A percentile compares a stretch with the other conserved stretches of the same genome.
phyloP scores from a whole-genome alignment of 2,888 invertebrate genomes.

The Gortyna flavago region DNA sequence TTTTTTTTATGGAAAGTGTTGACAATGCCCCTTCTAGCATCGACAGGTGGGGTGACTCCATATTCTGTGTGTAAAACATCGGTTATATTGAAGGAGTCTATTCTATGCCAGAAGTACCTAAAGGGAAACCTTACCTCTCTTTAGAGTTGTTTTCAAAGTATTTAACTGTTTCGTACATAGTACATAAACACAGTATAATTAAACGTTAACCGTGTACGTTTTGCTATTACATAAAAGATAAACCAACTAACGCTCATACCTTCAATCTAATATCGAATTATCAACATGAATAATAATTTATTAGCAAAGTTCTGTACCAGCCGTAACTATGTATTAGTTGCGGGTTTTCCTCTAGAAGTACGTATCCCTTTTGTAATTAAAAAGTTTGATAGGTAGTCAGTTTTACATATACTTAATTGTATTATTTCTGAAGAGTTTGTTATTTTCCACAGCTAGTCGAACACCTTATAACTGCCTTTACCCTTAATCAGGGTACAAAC shows the following conservation, averaged over 20 bases:
- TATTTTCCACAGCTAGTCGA: background rate
- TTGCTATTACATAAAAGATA: conserved; percentile 29
- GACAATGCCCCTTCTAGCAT: no score
- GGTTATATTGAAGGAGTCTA: no score
- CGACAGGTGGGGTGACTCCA: no score
- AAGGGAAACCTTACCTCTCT: background rate
- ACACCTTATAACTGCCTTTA: background rate
- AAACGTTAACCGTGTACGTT: conserved; percentile 4
- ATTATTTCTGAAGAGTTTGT: conserved; percentile 15
- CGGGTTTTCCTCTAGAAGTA: conserved; percentile 31
- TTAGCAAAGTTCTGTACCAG: conserved; percentile 50
- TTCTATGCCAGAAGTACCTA: background rate
- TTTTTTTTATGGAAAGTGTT: background rate
- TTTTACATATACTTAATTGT: conserved; percentile 11
- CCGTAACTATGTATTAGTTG: conserved; percentile 40
- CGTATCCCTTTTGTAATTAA: conserved; percentile 58
- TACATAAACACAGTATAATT: conserved; percentile 1
- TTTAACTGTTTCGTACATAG: background rate
- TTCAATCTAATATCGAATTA: conserved; percentile 38
- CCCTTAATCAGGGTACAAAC: background rate
- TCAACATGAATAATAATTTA: conserved; percentile 59
- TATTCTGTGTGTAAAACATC: background rate
- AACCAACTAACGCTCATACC: conserved; percentile 8
- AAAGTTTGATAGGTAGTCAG: conserved; percentile 42
- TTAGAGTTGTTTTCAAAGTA: background rate